Evolutionary conservation across 2,113 vertebrate genomes (phyloP), one percentile per base, ranked within the genome.

Genomic region (Leptobrachium ailaonicum): DNA sequence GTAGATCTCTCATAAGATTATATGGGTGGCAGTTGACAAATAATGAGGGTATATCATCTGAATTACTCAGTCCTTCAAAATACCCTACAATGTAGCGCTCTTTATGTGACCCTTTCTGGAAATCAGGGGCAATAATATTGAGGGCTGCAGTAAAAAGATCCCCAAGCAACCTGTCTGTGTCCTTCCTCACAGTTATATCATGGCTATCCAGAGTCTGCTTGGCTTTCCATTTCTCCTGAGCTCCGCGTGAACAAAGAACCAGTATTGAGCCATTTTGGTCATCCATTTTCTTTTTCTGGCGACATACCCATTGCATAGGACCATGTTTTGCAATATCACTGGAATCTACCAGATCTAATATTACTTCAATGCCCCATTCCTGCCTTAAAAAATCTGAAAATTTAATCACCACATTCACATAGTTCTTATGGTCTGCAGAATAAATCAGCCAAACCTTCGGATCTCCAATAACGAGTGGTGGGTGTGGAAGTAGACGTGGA

Each of bases 21-120:
- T 97, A 98, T 77, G 89, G 92, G 56, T 96, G 86, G 0, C 88
- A 91, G 9, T 97, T 89, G 1, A 95, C 89, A 77, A 99, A 97
- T 10, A 95, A 90, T 0, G 96, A 96, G 0, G 97, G 98, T 41
- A 98, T 82, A 0, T 98, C 96, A 0, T 58, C 60, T 13, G 94
- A 92, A 0, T 82, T 78, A 71, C 95, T 90, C 75, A 99, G 88
- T 12, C 91, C 95, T 0, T 93, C 90, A 9, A 99, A 99, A 85
- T 98, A 98, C n/a, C 96, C 96, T 42, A 98, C 88, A 66, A 98
- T 77, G 80, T 98, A 98, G 87, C 93, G 95, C 10, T 95, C 96
- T 6, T 94, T 95, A 82, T 90, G 92, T 70, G 94, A 93, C 0
- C 95, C 92, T 72, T 85, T 91, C 87, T 96, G 93, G 88, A 99